phyloP scores from a whole-genome alignment of 2,113 vertebrate species.

The Misgurnus anguillicaudatus region DNA sequence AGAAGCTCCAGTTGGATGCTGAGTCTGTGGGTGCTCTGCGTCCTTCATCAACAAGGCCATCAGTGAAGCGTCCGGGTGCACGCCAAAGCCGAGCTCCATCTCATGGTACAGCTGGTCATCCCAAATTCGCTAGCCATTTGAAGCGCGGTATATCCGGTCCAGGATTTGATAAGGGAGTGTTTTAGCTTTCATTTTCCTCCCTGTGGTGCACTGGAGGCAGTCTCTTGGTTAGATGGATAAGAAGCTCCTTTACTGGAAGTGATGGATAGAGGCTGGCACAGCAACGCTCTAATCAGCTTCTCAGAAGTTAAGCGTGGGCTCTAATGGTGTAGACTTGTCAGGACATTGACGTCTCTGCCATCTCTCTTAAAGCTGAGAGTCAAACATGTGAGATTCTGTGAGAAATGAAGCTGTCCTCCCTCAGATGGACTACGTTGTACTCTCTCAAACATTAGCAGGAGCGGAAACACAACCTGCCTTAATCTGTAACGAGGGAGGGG shows the following conservation, averaged over 20 bases:
- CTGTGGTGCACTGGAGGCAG: conserved; percentile 42
- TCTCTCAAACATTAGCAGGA: conserved; percentile 46
- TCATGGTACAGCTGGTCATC: conserved; percentile 50
- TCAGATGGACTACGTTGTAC: conserved; percentile 45
- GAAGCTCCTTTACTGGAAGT: conserved; percentile 55
- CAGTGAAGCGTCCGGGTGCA: conserved; percentile 58
- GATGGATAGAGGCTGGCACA: conserved; percentile 58
- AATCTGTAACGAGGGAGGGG: conserved; percentile 19
- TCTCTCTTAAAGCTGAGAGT: conserved; percentile 52
- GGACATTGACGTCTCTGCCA: conserved; percentile 51
- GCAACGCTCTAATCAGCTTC: conserved; percentile 57
- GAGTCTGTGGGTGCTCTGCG: conserved; percentile 56
- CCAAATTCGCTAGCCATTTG: conserved; percentile 44
- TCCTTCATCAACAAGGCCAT: conserved; percentile 70
- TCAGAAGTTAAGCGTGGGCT: conserved; percentile 59
- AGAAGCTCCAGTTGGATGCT: conserved; percentile 50
- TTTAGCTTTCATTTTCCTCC: conserved; percentile 37
- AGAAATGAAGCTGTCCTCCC: conserved; percentile 52
- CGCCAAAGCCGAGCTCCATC: conserved; percentile 47
- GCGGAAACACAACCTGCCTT: conserved; percentile 49
- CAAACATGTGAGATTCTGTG: conserved; percentile 42
- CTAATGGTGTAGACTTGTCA: conserved; percentile 62
- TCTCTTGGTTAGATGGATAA: conserved; percentile 58
- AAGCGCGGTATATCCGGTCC: conserved; percentile 39
- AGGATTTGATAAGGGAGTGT: conserved; percentile 55